Base-by-base conservation (phyloP, 2,797 vertebrate species). In the Sebastes hopkinsi region DNA sequence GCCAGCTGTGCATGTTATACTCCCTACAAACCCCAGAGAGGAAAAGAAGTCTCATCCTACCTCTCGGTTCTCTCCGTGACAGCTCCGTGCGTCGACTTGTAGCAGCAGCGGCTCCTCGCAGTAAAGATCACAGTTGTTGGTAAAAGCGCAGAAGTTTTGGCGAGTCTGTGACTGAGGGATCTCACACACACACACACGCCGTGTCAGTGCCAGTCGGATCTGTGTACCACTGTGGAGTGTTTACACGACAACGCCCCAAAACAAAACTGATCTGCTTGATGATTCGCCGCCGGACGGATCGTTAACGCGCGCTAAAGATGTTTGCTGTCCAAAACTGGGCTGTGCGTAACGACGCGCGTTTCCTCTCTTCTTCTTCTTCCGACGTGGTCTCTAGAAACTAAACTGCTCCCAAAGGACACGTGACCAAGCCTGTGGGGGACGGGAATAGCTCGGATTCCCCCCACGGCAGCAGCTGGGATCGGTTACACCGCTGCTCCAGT, bases 361-460 rank as follows among this genome's bases (percentile, higher is more conserved):
- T 77, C 38, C 77, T 9, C 84, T 80, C 52, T 34, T 18, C 42
- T 42, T 42, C 67, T 66, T 46, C 70, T 76, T 66, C 58, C 68
- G 83, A 84, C 73, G 72, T 23, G 80, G 65, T 91, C 77, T 85
- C 77, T 46, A 46, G 42, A 87, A 92, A 88, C 86, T 88, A 81
- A 91, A 88, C 75, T 87, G 92, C 18, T 94, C 94, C 94, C 93
- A 42, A 54, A 90, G 94, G 94, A 91, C 95, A 96, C 94, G 95
- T 96, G 95, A 96, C 88, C 77, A 88, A 85, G 80, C 91, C 89
- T 46, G 90, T 86, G 36, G 86, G 92, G 92, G 91, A 91, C 92
- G 77, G 90, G 94, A 94, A 94, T 91, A 92, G 92, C 90, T 87
- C 86, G 79, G 77, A 62, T 82, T 77, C 65, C 85, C 87, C 85